Base-by-base conservation (phyloP, 2,113 vertebrate species). In the Nematolebias whitei region DNA sequence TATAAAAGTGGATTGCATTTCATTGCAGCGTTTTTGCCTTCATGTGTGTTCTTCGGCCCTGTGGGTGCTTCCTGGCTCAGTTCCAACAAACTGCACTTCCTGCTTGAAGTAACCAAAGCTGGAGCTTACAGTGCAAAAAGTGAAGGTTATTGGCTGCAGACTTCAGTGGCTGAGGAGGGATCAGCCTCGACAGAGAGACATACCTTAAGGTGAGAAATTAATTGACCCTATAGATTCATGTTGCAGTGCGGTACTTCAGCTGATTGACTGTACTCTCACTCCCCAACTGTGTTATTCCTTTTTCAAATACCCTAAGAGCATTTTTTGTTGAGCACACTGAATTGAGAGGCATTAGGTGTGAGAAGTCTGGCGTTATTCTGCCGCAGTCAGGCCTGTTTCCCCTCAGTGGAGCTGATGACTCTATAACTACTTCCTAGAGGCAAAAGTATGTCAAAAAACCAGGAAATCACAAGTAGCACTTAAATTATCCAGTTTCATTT, bases 401-500 rank as follows among this genome's bases (percentile, higher is more conserved):
- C 60, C 29, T 63, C 47, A 19, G 71, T 13, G 8, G 52, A 76
- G 80, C 79, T 68, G 75, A 79, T 74, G 83, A 72, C 67, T 84
- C 69, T 63, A 70, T 73, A 75, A 84, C 55, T 55, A 38, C 47
- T 43, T 65, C 62, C 64, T 67, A 54, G 18, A 73, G 67, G 66
- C 68, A 47, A 68, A 67, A 68, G 49, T 12, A 70, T 58, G 71
- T 80, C 63, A 76, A 79, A 83, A 81, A 79, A 67, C n/a, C 66
- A 74, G 82, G 41, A 83, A 88, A 85, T 84, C 80, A 78, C 84
- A 86, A 88, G 83, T 81, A 83, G 85, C 85, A 79, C 79, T 85
- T 87, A 79, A 82, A 89, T 89, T 62, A 82, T 68, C 75, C 82
- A 66, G 65, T 85, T 83, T 84, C 76, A 72, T 84, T 88, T 89